phyloP scores from a whole-genome alignment of 1,140 invertebrate species.

The Bicyclus anynana region DNA sequence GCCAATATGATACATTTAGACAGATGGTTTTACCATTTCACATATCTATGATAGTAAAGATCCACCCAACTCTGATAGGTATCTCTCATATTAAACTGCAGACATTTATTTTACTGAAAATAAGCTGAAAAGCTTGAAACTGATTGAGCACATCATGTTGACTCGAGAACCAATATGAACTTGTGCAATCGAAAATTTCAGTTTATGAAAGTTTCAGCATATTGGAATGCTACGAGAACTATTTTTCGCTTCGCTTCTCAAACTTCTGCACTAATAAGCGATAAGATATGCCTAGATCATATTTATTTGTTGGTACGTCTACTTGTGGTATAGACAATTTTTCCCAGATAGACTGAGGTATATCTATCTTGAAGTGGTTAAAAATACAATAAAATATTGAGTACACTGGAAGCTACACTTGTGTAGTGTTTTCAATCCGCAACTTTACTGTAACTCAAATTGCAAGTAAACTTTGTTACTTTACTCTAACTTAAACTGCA shows the following conservation, averaged over 20 bases:
- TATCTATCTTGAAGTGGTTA: too few relatives aligned
- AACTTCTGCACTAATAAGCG: background rate
- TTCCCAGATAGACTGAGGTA: too few relatives aligned
- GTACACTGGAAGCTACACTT: too few relatives aligned
- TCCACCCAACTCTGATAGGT: background rate
- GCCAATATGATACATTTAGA: conserved; percentile 15
- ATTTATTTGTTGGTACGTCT: too few relatives aligned
- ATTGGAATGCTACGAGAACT: background rate
- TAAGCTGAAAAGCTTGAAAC: background rate
- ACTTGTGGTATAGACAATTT: too few relatives aligned
- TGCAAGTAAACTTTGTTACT: too few relatives aligned
- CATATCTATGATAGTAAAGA: background rate
- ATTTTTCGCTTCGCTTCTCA: background rate
- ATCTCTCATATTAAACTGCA: background rate
- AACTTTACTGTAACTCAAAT: too few relatives aligned
- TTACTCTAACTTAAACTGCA: too few relatives aligned
- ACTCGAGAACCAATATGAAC: background rate
- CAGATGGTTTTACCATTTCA: background rate
- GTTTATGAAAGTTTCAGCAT: background rate
- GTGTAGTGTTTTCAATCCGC: too few relatives aligned
- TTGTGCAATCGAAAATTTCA: background rate
- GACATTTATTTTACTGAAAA: background rate
- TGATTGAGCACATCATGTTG: background rate
- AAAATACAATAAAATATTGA: too few relatives aligned
- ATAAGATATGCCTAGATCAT: background rate